These are phyloP conservation scores for Mythimna loreyi DNA, from an alignment of 2,888 invertebrate genomes.

Conservation along the genomic window DNA sequence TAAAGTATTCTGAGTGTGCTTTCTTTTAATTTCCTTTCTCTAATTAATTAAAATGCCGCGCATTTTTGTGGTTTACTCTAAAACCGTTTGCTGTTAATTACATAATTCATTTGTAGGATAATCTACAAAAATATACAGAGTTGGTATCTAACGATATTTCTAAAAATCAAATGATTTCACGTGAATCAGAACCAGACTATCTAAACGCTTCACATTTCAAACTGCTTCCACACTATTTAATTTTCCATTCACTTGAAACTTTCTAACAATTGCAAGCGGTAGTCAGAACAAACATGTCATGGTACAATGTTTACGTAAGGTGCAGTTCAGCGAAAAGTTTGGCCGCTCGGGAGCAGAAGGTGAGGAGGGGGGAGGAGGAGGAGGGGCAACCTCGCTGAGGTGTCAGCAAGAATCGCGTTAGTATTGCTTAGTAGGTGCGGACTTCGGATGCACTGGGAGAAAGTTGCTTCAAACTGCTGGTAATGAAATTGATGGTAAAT, in stretches of 20 bases:
- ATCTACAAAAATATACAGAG: not conserved
- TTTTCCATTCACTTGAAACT: slow-evolving; percentile 31
- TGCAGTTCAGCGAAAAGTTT: slow-evolving; percentile 54
- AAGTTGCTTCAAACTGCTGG: not conserved
- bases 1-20: slow-evolving; percentile 24
- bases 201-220: slow-evolving; percentile 10
- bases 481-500: slow-evolving; percentile 3
- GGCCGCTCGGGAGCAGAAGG: slow-evolving; percentile 23
- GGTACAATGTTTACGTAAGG: slow-evolving; percentile 43
- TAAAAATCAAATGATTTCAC: not conserved
- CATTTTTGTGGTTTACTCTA: slow-evolving; percentile 20
- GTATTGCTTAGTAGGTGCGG: slow-evolving; percentile 21
- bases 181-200: not conserved
- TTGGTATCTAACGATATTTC: not conserved
- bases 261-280: slow-evolving; percentile 19
- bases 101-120: not conserved
- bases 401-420: slow-evolving; percentile 40
- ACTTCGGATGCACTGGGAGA: not conserved
- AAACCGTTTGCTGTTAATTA: slow-evolving; percentile 9
- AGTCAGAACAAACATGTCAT: slow-evolving; percentile 48
- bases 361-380: not conserved
- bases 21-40: slow-evolving; percentile 35
- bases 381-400: slow-evolving; percentile 10
- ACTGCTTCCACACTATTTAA: slow-evolving; percentile 12
- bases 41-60: slow-evolving; percentile 33